A percentile compares a stretch with the other conserved stretches of the same genome.
phyloP scores from a whole-genome alignment of 53 echinoderm and acorn worm species.

The Arbacia lixula region DNA sequence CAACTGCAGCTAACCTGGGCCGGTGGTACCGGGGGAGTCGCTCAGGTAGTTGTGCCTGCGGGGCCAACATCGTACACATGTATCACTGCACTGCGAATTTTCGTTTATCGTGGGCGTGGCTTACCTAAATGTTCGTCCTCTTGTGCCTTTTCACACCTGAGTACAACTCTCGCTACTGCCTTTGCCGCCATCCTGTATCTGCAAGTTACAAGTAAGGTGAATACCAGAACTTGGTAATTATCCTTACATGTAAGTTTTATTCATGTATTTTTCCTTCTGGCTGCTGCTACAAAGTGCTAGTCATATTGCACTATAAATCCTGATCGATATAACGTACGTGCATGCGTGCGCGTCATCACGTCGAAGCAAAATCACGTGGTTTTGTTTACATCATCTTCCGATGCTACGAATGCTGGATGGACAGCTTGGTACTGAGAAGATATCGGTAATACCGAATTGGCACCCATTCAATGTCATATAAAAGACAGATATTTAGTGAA shows the following conservation, averaged over 20 bases:
- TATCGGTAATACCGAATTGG: too few species aligned
- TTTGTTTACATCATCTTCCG: conserved; percentile 65
- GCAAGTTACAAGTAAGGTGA: too few species aligned
- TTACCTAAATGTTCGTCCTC: conserved; percentile 61
- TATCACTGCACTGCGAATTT: not conserved
- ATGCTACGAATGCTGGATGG: not conserved
- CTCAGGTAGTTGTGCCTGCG: not conserved
- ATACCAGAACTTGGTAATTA: not conserved
- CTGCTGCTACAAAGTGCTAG: too few species aligned
- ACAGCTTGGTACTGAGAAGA: too few species aligned
- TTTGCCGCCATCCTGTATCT: conserved; percentile 49
- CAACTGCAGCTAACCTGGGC: not conserved
- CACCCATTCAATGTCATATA: too few species aligned
- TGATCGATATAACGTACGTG: too few species aligned
- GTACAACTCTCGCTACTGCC: conserved; percentile 61
- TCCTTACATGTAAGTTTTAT: too few species aligned
- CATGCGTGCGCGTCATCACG: conserved; percentile 1
- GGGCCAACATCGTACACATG: not conserved
- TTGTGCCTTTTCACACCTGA: conserved; percentile 66
- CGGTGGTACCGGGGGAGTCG: not conserved
- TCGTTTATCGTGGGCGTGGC: too few species aligned
- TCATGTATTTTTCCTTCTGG: too few species aligned
- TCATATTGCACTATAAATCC: too few species aligned
- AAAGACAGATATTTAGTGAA: too few species aligned
- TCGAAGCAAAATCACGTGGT: conserved; percentile 54